Evolutionary conservation across 1,140 invertebrate species (phyloP).

Genomic region (Caerostris extrusa): DNA sequence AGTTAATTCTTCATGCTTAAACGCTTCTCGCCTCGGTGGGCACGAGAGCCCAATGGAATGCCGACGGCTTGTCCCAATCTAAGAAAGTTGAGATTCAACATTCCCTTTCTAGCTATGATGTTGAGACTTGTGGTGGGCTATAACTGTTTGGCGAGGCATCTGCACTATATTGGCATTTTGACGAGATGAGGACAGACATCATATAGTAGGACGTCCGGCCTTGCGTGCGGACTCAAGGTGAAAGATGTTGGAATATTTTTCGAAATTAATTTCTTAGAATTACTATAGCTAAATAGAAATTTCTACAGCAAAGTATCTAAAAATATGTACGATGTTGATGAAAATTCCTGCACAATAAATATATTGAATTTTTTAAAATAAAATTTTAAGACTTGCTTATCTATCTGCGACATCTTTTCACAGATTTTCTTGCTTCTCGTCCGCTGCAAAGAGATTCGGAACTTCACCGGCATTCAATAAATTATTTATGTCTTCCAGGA

Average conservation of each 20-base stretch:
- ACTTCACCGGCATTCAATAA: constrained; percentile 96
- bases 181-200: too few relatives aligned
- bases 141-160: too few relatives aligned
- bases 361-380: neutral
- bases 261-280: neutral
- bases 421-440: constrained; percentile 96
- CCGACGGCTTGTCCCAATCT: too few relatives aligned
- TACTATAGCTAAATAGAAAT: neutral
- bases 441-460: constrained; percentile 92
- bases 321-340: neutral
- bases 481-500: constrained; percentile 96
- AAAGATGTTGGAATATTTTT: neutral
- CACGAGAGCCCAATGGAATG: too few relatives aligned
- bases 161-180: too few relatives aligned
- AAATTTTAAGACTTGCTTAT: constrained; percentile 85
- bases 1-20: too few relatives aligned
- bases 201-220: too few relatives aligned
- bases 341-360: neutral
- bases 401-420: constrained; percentile 95
- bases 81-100: too few relatives aligned
- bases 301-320: neutral
- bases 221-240: too few relatives aligned
- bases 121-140: too few relatives aligned
- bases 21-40: too few relatives aligned
- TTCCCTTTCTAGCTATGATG: too few relatives aligned